phyloP scores from a whole-genome alignment of 2,797 vertebrate genomes.

The Cirrhinus mrigala region DNA sequence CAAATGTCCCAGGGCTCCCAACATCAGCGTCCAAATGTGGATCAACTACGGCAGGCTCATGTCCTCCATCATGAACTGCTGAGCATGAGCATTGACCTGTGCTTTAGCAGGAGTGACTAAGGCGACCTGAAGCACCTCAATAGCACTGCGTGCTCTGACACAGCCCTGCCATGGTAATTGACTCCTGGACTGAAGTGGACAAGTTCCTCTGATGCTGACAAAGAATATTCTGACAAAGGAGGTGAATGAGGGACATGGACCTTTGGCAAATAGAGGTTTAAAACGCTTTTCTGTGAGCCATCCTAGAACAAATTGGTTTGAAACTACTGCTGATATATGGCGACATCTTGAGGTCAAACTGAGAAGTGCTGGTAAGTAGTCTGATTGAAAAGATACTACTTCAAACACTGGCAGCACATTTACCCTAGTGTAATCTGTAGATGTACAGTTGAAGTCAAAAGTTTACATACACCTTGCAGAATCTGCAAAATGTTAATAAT shows the following conservation, averaged over 20 bases:
- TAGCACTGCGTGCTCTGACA: slow-evolving; percentile 26
- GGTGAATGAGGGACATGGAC: slow-evolving; percentile 20
- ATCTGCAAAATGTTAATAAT: no score
- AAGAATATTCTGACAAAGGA: slow-evolving; percentile 18
- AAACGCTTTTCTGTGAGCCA: slow-evolving; percentile 13
- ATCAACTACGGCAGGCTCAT: slow-evolving; percentile 37
- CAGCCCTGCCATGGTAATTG: slow-evolving; percentile 36
- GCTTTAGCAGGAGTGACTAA: slow-evolving; percentile 47
- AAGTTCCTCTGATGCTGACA: slow-evolving; percentile 16
- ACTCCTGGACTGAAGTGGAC: slow-evolving; percentile 14
- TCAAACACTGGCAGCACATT: background rate
- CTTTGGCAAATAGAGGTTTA: background rate
- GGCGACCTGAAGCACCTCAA: slow-evolving; percentile 34
- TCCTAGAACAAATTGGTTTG: background rate
- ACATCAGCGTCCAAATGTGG: slow-evolving; percentile 46
- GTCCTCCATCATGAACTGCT: slow-evolving; percentile 22
- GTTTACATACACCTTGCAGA: no score
- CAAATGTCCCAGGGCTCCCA: slow-evolving; percentile 35
- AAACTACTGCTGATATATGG: slow-evolving; percentile 65
- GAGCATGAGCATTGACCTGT: slow-evolving; percentile 51
- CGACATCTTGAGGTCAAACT: slow-evolving; percentile 71
- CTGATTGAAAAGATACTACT: background rate
- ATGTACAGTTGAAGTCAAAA: background rate
- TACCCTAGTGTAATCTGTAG: background rate
- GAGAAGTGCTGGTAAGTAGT: background rate